Conservation (phyloP, 2,888 invertebrate genomes). For the Folsomia manolachei region DNA sequence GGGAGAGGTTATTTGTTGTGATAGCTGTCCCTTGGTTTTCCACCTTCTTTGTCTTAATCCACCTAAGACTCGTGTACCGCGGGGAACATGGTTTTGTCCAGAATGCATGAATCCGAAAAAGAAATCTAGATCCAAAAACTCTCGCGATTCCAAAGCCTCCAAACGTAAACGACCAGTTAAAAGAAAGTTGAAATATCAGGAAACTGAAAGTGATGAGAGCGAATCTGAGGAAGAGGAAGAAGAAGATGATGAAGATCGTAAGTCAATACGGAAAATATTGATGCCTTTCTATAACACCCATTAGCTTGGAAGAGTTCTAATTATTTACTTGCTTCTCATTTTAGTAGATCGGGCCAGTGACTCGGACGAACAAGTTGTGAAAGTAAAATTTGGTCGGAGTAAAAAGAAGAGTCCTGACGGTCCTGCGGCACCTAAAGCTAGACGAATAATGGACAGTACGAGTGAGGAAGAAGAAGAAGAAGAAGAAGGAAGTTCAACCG, state of each 20-base stretch:
- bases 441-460: constrained; percentile 16
- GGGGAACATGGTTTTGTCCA: constrained; percentile 32
- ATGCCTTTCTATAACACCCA: neutral
- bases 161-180: constrained; percentile 18
- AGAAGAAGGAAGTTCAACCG: constrained; percentile 39
- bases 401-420: constrained; percentile 4
- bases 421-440: neutral
- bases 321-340: neutral
- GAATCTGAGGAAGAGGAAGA: constrained; percentile 21
- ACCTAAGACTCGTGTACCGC: constrained; percentile 57
- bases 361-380: constrained; percentile 18
- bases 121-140: constrained; percentile 17
- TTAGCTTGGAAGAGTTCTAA: neutral
- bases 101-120: constrained; percentile 22
- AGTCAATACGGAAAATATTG: neutral
- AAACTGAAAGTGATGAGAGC: constrained; percentile 19
- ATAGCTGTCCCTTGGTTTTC: constrained; percentile 63
- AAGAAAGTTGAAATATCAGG: constrained; percentile 8
- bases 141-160: constrained; percentile 12
- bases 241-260: neutral
- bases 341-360: constrained; percentile 26
- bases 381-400: constrained; percentile 23
- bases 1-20: constrained; percentile 66
- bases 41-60: constrained; percentile 73
- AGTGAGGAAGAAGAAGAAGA: constrained; percentile 50